phyloP scores from a whole-genome alignment of 2,113 vertebrate genomes.

The Anarrhichthys ocellatus region DNA sequence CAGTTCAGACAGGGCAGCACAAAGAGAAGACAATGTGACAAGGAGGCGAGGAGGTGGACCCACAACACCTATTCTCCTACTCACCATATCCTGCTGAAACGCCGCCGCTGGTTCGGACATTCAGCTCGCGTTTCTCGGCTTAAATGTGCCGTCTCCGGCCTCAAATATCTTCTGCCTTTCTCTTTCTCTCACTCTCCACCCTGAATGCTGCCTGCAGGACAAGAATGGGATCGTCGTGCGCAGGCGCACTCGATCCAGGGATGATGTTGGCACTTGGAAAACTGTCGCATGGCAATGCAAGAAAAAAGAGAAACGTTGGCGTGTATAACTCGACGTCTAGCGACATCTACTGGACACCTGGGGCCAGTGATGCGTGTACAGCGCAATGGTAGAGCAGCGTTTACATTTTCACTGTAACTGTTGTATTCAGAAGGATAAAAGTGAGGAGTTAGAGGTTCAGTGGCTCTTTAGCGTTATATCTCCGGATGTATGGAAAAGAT shows the following conservation, averaged over 20 bases:
- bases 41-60: not conserved
- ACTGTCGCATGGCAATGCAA: slow-evolving; percentile 73
- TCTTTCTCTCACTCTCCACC: slow-evolving; percentile 72
- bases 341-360: slow-evolving; percentile 55
- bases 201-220: slow-evolving; percentile 79
- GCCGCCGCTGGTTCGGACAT: not conserved
- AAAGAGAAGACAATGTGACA: slow-evolving; percentile 55
- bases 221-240: slow-evolving; percentile 77
- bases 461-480: not conserved
- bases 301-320: not conserved
- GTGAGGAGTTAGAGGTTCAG: not conserved
- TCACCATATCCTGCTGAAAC: slow-evolving; percentile 60
- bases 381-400: not conserved
- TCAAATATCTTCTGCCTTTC: slow-evolving; percentile 45
- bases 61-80: slow-evolving; percentile 1
- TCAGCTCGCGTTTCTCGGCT: not conserved
- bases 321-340: not conserved
- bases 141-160: slow-evolving; percentile 45
- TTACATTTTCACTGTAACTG: not conserved
- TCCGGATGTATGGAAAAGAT: not conserved
- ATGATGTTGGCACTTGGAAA: slow-evolving; percentile 79
- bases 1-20: slow-evolving; percentile 55
- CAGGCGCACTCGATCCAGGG: slow-evolving; percentile 65
- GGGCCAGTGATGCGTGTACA: not conserved
- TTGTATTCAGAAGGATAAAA: not conserved